A percentile compares a stretch with the other conserved stretches of the same genome.
Evolutionary conservation across 2,888 invertebrate genomes (phyloP).

Genomic region (Carpatolechia fugitivella): DNA sequence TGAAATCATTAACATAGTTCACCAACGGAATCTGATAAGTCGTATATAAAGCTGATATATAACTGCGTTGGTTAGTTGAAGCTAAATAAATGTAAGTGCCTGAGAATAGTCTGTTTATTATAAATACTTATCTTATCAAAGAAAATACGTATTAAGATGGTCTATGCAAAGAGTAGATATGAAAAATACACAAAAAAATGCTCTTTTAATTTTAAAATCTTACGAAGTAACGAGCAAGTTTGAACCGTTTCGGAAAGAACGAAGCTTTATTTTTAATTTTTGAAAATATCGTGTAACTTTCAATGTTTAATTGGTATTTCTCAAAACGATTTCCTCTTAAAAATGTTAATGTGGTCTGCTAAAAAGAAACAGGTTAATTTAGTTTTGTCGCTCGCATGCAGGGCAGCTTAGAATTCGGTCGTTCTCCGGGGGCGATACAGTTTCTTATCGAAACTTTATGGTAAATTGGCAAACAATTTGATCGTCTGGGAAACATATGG

Average conservation of each 20-base stretch:
- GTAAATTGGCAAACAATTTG: slow-evolving; percentile 20
- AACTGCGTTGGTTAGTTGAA: too few species aligned
- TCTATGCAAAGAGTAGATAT: too few species aligned
- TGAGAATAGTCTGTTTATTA: not conserved
- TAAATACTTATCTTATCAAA: too few species aligned
- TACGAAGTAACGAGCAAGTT: too few species aligned
- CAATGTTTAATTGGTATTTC: not conserved
- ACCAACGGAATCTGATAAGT: not conserved
- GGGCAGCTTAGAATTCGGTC: not conserved
- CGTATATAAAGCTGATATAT: too few species aligned
- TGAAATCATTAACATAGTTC: slow-evolving; percentile 1
- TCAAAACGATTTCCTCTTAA: too few species aligned
- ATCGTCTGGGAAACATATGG: slow-evolving; percentile 35
- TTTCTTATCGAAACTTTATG: slow-evolving; percentile 31
- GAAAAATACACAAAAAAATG: too few species aligned
- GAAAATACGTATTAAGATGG: too few species aligned
- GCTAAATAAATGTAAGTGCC: not conserved
- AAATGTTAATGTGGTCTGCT: not conserved
- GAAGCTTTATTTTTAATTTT: too few species aligned
- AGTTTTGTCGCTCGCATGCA: not conserved
- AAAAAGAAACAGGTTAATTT: not conserved
- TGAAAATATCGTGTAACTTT: too few species aligned
- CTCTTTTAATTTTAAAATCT: too few species aligned
- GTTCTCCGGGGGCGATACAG: slow-evolving; percentile 8
- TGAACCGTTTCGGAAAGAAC: too few species aligned